These are phyloP conservation scores for Epinephelus coioides DNA, from an alignment of 2,797 vertebrate genomes.

Conservation along the genomic window DNA sequence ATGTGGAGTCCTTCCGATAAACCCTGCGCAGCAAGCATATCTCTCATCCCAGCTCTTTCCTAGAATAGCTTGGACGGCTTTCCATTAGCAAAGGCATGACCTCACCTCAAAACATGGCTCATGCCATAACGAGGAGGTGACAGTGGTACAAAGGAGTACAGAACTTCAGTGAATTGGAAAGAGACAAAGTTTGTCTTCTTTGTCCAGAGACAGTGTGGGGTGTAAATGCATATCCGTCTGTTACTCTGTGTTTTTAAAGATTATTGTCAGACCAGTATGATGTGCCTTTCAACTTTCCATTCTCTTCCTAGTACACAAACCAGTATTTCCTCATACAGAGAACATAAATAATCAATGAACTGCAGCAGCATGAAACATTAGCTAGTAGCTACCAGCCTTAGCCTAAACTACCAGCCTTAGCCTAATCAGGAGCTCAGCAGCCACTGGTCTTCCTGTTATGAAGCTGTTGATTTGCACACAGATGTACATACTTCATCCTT, in stretches of 20 bases:
- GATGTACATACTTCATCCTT: background rate
- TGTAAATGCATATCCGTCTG: background rate
- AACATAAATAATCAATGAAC: conserved; percentile 86
- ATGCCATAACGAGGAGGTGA: conserved; percentile 18
- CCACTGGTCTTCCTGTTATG: conserved; percentile 12
- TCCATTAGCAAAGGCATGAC: conserved; percentile 64
- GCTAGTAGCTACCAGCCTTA: conserved; percentile 53
- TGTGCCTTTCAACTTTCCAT: background rate
- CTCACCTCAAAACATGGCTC: conserved; percentile 51
- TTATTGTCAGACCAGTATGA: background rate
- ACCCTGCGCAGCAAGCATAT: conserved; percentile 62
- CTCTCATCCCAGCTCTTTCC: conserved; percentile 72
- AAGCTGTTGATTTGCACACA: conserved; percentile 21
- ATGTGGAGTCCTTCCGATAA: conserved; percentile 77
- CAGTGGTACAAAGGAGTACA: background rate
- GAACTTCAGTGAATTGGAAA: background rate
- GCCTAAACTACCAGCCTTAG: conserved; percentile 43
- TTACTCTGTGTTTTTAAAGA: background rate
- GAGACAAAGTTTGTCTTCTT: background rate
- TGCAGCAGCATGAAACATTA: conserved; percentile 81
- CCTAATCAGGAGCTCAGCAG: conserved; percentile 35
- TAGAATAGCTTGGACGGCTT: conserved; percentile 73
- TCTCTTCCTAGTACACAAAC: conserved; percentile 46
- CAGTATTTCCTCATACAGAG: conserved; percentile 69
- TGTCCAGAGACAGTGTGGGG: conserved; percentile 2